Conservation (phyloP, 2,797 vertebrate species). For the Clangula hyemalis region DNA sequence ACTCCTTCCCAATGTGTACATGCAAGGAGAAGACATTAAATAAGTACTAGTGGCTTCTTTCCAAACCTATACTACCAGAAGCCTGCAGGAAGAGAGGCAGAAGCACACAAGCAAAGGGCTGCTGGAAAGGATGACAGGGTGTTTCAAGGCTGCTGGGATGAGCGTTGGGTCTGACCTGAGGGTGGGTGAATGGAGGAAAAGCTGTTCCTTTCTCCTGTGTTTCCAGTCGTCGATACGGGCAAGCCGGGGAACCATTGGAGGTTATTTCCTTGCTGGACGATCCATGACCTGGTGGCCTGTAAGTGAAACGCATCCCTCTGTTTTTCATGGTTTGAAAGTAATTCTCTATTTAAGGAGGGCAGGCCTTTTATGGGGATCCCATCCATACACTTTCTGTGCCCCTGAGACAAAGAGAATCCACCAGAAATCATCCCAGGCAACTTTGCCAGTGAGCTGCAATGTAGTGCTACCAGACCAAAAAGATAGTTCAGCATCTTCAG, state of each 20-base stretch:
- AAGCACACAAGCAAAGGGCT: neutral
- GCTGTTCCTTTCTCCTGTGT: neutral
- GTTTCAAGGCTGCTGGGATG: neutral
- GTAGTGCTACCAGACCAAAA: neutral
- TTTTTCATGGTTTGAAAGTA: neutral
- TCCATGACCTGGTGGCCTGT: conserved; percentile 97
- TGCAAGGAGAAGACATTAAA: neutral
- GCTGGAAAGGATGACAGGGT: neutral
- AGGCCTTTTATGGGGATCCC: neutral
- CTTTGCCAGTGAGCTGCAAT: neutral
- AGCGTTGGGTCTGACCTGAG: neutral
- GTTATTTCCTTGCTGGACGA: conserved; percentile 93
- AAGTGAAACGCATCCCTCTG: conserved; percentile 72
- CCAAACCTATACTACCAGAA: neutral
- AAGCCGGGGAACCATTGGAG: conserved; percentile 86
- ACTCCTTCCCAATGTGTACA: neutral
- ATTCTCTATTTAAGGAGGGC: neutral
- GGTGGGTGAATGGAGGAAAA: neutral
- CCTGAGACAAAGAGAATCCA: neutral
- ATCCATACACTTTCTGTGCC: neutral
- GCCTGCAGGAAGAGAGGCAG: neutral
- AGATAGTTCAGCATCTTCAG: neutral
- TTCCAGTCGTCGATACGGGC: conserved; percentile 86
- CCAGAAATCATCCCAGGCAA: neutral
- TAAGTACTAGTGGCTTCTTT: neutral